A percentile compares a stretch with the other conserved stretches of the same genome.
These are phyloP conservation scores for Thalassoma bifasciatum DNA, from an alignment of 2,113 vertebrate genomes.

Conservation along the genomic window DNA sequence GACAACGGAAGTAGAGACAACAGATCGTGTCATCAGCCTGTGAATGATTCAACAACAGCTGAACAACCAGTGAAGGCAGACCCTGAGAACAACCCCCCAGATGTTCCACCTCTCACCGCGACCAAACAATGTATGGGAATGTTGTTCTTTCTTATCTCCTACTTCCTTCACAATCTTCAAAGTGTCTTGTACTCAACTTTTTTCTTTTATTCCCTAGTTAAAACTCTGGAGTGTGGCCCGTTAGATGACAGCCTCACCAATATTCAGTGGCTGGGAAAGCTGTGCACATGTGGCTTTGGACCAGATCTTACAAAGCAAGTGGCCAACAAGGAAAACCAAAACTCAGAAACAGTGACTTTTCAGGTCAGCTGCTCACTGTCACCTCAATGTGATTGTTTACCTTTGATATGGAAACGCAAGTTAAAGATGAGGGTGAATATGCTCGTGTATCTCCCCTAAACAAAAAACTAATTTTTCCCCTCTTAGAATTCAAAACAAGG, in stretches of 20 bases:
- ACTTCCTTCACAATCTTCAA: background rate
- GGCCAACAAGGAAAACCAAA: conserved; percentile 84
- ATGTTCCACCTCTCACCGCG: conserved; percentile 43
- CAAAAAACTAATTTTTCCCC: no score
- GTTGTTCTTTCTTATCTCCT: accelerated
- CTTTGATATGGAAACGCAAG: background rate
- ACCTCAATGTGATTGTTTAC: background rate
- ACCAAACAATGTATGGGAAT: conserved; percentile 60
- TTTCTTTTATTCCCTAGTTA: conserved; percentile 73
- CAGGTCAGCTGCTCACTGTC: conserved; percentile 79
- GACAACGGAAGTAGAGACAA: conserved; percentile 56
- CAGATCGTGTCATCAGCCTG: conserved; percentile 25
- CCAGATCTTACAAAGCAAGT: conserved; percentile 68
- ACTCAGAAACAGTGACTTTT: conserved; percentile 47
- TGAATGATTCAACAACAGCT: background rate
- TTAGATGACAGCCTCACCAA: conserved; percentile 91
- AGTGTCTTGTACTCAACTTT: background rate
- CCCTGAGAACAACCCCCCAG: background rate
- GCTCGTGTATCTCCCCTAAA: no score
- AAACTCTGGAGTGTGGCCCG: conserved; percentile 69
- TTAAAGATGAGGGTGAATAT: no score
- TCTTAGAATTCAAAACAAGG: no score
- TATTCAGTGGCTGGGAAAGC: conserved; percentile 92
- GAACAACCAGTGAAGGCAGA: conserved; percentile 22
- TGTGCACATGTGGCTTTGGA: conserved; percentile 83